Evolutionary conservation across 2,888 invertebrate species (phyloP).

Genomic region (Phortica okadai): DNA sequence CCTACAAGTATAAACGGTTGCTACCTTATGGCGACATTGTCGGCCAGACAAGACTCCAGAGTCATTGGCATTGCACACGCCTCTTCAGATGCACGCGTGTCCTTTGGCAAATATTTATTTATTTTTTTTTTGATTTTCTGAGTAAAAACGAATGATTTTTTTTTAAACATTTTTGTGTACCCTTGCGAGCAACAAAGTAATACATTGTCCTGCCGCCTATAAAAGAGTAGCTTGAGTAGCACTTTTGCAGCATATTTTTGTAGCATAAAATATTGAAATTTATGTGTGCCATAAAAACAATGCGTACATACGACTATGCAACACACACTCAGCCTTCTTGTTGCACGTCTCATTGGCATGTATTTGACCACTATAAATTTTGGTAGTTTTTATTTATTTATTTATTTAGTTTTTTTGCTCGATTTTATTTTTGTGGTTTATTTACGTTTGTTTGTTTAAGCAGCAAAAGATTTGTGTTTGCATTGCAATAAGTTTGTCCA

Average conservation of each 20-base stretch:
- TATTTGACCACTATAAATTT: conserved; percentile 10
- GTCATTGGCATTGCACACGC: conserved; percentile 50
- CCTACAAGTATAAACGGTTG: conserved; percentile 18
- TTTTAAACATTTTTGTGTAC: background rate
- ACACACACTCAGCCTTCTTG: conserved; percentile 18
- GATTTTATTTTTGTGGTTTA: conserved; percentile 34
- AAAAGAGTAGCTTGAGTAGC: background rate
- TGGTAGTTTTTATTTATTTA: conserved; percentile 33
- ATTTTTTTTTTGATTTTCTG: conserved; percentile 36
- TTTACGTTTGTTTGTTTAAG: conserved; percentile 33
- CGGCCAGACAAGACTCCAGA: background rate
- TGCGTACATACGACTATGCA: conserved; percentile 35
- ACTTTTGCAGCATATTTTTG: background rate
- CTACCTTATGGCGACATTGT: background rate
- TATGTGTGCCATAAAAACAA: conserved; percentile 58
- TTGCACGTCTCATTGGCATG: background rate
- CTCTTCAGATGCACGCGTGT: conserved; percentile 42
- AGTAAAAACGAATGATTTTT: background rate
- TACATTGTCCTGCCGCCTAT: background rate
- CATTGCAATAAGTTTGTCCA: background rate
- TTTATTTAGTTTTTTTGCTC: conserved; percentile 31
- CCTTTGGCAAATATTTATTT: conserved; percentile 53
- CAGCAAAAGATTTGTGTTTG: conserved; percentile 11
- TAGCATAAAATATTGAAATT: conserved; percentile 66
- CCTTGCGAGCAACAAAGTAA: background rate